phyloP scores from a whole-genome alignment of 2,113 vertebrate genomes.

The Sceloporus undulatus region DNA sequence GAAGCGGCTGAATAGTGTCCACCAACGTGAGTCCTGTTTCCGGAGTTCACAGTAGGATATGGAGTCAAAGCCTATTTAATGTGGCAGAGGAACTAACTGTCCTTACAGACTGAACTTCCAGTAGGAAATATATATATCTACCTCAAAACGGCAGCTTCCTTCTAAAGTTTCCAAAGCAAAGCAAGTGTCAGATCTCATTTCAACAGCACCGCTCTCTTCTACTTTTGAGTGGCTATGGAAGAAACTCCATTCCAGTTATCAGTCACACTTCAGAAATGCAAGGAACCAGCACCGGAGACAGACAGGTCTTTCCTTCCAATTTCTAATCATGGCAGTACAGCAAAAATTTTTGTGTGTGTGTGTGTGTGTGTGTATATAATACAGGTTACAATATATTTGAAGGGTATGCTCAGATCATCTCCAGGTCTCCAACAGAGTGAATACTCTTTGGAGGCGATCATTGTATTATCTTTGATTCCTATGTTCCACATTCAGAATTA shows the following conservation, averaged over 20 bases:
- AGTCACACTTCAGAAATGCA: accelerated
- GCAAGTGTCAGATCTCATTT: neutral
- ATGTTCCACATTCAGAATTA: neutral
- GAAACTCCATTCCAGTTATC: neutral
- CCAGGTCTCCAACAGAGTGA: too few relatives aligned
- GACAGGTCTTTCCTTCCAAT: neutral
- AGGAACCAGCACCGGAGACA: neutral
- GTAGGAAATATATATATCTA: neutral
- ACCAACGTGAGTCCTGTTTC: neutral
- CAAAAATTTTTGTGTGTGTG: neutral
- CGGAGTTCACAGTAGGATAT: neutral
- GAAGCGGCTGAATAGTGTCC: too few relatives aligned
- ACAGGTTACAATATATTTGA: neutral
- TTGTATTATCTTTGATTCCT: neutral
- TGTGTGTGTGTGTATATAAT: neutral
- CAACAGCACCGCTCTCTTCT: neutral
- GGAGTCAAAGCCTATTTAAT: neutral
- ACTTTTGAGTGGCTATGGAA: neutral
- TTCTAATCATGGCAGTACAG: neutral
- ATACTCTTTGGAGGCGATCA: neutral
- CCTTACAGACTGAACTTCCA: neutral
- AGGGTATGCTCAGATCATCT: neutral
- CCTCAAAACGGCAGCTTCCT: neutral
- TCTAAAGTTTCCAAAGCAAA: neutral
- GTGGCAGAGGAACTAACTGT: neutral